These are phyloP conservation scores for Sturnus vulgaris DNA, from an alignment of 2,113 vertebrate species.

Conservation along the genomic window DNA sequence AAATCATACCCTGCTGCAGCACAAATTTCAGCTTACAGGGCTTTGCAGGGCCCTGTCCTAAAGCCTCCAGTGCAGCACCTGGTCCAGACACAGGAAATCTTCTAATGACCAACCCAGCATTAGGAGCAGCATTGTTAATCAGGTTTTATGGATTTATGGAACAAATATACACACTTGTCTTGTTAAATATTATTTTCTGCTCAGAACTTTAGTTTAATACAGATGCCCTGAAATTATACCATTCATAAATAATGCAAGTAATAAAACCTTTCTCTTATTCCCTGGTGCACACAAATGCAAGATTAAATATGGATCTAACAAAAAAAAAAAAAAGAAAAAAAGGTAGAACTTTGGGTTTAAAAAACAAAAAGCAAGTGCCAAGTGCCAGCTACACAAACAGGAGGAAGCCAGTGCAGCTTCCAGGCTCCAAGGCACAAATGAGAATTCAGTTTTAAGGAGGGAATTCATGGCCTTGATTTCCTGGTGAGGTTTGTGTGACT, in stretches of 20 bases:
- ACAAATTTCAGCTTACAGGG: not conserved
- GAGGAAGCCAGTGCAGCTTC: not conserved
- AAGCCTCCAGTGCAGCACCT: not conserved
- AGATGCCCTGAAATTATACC: slow-evolving; percentile 22
- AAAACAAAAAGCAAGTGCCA: not conserved
- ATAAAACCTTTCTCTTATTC: slow-evolving; percentile 14
- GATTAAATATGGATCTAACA: not conserved
- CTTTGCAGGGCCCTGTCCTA: not conserved
- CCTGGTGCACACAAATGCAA: not conserved
- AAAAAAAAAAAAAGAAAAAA: not conserved
- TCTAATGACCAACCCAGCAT: not conserved
- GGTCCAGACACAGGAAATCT: not conserved
- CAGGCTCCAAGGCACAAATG: not conserved
- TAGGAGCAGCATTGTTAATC: not conserved
- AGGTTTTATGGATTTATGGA: slow-evolving; percentile 36
- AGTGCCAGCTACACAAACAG: not conserved
- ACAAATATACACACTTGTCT: slow-evolving; percentile 15
- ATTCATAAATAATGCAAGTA: slow-evolving; percentile 68
- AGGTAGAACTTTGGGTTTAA: not conserved
- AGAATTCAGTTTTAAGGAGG: not conserved
- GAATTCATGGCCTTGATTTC: not conserved
- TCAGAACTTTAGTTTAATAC: slow-evolving; percentile 48
- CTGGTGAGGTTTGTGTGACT: not conserved
- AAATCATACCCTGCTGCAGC: not conserved
- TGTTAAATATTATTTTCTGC: slow-evolving; percentile 45